Evolutionary conservation across 2,797 vertebrate genomes (phyloP), one percentile per base, ranked within the genome.

Genomic region (Coregonus sp.): DNA sequence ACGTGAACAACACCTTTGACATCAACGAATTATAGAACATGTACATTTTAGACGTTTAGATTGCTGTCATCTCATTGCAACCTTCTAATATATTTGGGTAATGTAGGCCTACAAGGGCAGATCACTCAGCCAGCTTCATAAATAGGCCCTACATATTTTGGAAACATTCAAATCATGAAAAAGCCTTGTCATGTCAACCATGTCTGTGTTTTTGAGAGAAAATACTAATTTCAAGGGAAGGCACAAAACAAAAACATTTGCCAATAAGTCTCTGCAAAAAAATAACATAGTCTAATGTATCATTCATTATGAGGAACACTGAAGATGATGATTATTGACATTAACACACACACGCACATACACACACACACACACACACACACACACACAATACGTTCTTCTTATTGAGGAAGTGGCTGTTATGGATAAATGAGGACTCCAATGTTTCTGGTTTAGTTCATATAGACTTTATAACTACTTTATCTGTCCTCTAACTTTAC

Each of bases 1-100:
- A 80, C 85, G 76, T 78, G 65, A 12, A 72, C 18, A 67, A 25
- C 25, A 69, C 51, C 52, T 61, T 18, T 51, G 14, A 18, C 20
- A 71, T 25, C 12, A 12, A 71, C 4, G 29, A 72, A 5, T 18
- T 31, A 25, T 18, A 5, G 15, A 47, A 20, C 18, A 4, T n/a
- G 16, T 37, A 40, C 6, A 70, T 70, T 40, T 4, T 70, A 5
- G 18, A 70, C 2, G 54, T 47, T 31, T 31, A 31, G 2, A 29
- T 16, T 73, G 18, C 11, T 14, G 11, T 25, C 25, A 25, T 25
- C 25, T 25, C 25, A 25, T 25, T 25, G n/a, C 14, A 66, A 59
- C 14, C 63, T 31, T 66, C 11, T 31, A 31, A 31, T 33, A 66
- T 33, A 65, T 5, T 25, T 65, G 61, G 20, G 20, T 31, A 65